Base-by-base conservation (phyloP, 2,888 invertebrate genomes). In the Nipponacmea schrenckii region DNA sequence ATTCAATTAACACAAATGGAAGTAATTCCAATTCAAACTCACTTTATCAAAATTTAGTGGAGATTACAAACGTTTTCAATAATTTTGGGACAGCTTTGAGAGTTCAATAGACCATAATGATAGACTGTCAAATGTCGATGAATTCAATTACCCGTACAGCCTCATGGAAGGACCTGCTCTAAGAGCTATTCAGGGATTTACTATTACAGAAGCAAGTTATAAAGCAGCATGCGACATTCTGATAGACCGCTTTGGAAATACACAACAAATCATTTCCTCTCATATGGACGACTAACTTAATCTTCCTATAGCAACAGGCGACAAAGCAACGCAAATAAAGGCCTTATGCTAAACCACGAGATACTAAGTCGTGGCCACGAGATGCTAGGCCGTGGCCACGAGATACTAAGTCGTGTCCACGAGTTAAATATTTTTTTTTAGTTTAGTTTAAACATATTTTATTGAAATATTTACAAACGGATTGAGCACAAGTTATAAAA, bases 31-130 rank as follows among this genome's bases (percentile, higher is more conserved):
- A 56, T 12, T 20, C 20, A 20, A 24, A 56, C n/a, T 56, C 15
- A 56, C n/a, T 56, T 56, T 56, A 15, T 24, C 56, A 20, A 56
- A 56, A 56, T 56, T 56, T 20, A 56, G 24, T 56, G 56, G 56
- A 56, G 56, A 56, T 20, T 56, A 20, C 56, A 56, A 56, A 24
- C n/a, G 24, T 20, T 56, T 24, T 24, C n/a, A 10, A 10, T 20
- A 56, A 56, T 56, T 56, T 56, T 56, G 56, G 56, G 56, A 56
- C 4, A 56, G 56, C 24, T 56, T 56, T 24, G 24, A 56, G 10
- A 56, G 56, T 20, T 14, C 24, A 56, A 24, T 56, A 20, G 20
- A 56, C 20, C n/a, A n/a, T 24, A 56, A 56, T 56, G 56, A 56
- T 1, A 20, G 24, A 14, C 24, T 56, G 24, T 14, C 56, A 56